A percentile compares a stretch with the other conserved stretches of the same genome.
Evolutionary conservation across 2,888 invertebrate species (phyloP).

Genomic region (Silvanus unidentatus): DNA sequence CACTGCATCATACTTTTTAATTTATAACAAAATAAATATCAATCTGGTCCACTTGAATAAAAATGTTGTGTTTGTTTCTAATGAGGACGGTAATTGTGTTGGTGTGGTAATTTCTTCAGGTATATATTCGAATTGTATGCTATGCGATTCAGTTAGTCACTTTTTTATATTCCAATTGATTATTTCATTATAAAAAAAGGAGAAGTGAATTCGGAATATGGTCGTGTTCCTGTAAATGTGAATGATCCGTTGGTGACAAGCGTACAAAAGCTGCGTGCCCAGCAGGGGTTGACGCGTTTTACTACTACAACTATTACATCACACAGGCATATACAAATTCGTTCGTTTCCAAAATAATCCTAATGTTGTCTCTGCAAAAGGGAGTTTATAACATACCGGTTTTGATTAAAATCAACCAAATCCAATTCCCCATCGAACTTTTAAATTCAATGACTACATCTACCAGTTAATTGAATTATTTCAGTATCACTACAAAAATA

Average conservation of each 20-base stretch:
- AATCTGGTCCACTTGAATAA: not conserved
- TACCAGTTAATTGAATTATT: slow-evolving; percentile 18
- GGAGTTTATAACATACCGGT: slow-evolving; percentile 8
- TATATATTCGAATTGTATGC: no score
- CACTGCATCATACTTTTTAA: slow-evolving; percentile 25
- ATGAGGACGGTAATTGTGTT: no score
- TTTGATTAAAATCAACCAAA: slow-evolving; percentile 27
- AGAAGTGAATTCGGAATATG: no score
- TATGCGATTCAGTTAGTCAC: no score
- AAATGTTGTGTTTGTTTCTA: no score
- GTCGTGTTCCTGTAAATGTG: slow-evolving; percentile 23
- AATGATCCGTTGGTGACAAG: slow-evolving; percentile 43
- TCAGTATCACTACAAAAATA: slow-evolving; percentile 4
- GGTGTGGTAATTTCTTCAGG: no score
- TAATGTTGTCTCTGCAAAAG: slow-evolving; percentile 16
- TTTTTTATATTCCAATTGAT: no score
- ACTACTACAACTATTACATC: slow-evolving; percentile 7
- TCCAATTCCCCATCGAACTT: slow-evolving; percentile 18
- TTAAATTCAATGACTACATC: slow-evolving; percentile 13
- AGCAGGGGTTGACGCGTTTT: slow-evolving; percentile 34
- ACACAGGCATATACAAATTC: no score
- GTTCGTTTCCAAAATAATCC: slow-evolving; percentile 15
- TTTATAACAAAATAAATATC: slow-evolving; percentile 3
- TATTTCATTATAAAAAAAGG: no score
- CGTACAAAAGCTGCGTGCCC: slow-evolving; percentile 39